A percentile compares a stretch with the other conserved stretches of the same genome.
Evolutionary conservation across 2,113 vertebrate genomes (phyloP).

Genomic region (Tragelaphus strepsiceros): DNA sequence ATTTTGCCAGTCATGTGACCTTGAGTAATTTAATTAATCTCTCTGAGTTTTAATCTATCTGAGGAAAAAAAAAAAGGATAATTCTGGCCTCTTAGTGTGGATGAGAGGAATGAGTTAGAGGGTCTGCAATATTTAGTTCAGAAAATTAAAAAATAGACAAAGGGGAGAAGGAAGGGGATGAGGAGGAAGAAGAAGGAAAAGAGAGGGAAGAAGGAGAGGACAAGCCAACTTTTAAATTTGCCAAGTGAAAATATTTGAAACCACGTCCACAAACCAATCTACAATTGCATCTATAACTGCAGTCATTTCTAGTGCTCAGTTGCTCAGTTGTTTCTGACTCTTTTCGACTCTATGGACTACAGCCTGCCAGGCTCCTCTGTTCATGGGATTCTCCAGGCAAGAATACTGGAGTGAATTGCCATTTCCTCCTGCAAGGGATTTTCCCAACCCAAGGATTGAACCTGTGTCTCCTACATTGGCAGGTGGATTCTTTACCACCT

Average conservation of each 20-base stretch:
- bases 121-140: not conserved
- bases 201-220: not conserved
- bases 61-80: not conserved
- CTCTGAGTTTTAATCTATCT: not conserved
- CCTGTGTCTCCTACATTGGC: not conserved
- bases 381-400: not conserved
- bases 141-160: not conserved
- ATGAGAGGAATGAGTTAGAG: not conserved
- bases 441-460: not conserved
- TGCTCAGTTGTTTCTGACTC: not conserved
- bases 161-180: not conserved
- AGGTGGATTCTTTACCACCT: not conserved
- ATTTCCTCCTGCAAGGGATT: not conserved
- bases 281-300: not conserved
- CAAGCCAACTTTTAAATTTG: not conserved
- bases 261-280: not conserved
- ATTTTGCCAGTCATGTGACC: not conserved
- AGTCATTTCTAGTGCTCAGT: not conserved
- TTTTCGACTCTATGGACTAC: not conserved
- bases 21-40: not conserved
- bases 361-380: not conserved
- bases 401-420: not conserved
- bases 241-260: not conserved
- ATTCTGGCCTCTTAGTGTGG: not conserved
- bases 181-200: not conserved